phyloP scores from a whole-genome alignment of 1,140 invertebrate genomes.

The Sminthurides bifidus region DNA sequence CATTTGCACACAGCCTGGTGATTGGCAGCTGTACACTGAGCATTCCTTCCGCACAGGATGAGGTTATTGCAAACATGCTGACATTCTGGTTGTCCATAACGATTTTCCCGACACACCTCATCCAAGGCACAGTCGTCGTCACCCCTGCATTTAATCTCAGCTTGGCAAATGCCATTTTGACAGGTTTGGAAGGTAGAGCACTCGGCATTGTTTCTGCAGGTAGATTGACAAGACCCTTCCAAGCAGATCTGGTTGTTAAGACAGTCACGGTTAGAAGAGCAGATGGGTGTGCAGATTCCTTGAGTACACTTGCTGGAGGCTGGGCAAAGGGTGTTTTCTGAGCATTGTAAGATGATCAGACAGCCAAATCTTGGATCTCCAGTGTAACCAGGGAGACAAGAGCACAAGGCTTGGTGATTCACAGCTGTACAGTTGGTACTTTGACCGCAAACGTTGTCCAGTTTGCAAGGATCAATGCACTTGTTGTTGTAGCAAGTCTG shows the following conservation, averaged over 20 bases:
- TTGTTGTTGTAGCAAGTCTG: conserved; percentile 64
- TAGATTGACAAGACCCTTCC: conserved; percentile 62
- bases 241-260: conserved; percentile 68
- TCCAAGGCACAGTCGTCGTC: conserved; percentile 56
- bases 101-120: conserved; percentile 55
- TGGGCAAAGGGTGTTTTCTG: conserved; percentile 55
- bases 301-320: conserved; percentile 65
- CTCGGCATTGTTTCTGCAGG: conserved; percentile 57
- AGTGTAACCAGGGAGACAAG: conserved; percentile 64
- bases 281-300: conserved; percentile 64
- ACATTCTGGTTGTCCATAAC: conserved; percentile 43
- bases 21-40: conserved; percentile 37
- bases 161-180: conserved; percentile 64
- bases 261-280: conserved; percentile 63
- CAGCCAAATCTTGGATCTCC: conserved; percentile 71
- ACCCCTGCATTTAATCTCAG: conserved; percentile 57
- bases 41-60: conserved; percentile 22
- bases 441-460: conserved; percentile 67
- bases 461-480: conserved; percentile 65
- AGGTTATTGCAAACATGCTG: conserved; percentile 24
- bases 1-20: conserved; percentile 64
- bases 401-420: conserved; percentile 48
- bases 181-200: conserved; percentile 73
- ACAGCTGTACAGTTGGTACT: conserved; percentile 43
- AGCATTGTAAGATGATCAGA: conserved; percentile 62